Evolutionary conservation across 2,113 vertebrate genomes (phyloP).

Genomic region (Acanthochromis polyacanthus): DNA sequence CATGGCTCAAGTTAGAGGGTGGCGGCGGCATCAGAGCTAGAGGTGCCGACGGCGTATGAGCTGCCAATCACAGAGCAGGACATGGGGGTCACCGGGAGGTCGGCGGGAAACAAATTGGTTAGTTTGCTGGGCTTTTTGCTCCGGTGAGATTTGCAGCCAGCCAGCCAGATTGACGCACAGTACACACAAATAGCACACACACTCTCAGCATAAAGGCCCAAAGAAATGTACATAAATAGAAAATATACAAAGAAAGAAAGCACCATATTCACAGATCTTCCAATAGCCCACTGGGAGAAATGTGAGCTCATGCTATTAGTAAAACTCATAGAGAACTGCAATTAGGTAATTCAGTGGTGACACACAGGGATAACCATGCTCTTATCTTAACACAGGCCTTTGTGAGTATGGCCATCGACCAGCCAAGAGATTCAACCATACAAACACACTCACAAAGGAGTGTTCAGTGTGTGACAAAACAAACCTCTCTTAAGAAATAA

Average conservation of each 20-base stretch:
- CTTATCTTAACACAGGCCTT: constrained; percentile 67
- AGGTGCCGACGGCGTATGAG: constrained; percentile 86
- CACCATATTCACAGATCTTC: constrained; percentile 67
- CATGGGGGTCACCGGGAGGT: constrained; percentile 57
- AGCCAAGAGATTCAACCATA: constrained; percentile 33
- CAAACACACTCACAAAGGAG: constrained; percentile 49
- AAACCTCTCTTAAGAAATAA: constrained; percentile 52
- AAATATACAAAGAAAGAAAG: constrained; percentile 24
- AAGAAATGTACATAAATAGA: constrained; percentile 45
- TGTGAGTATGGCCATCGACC: constrained; percentile 68
- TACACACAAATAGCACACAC: constrained; percentile 26
- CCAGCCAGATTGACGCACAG: constrained; percentile 25
- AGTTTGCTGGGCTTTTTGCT: constrained; percentile 46
- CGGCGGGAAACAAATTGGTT: constrained; percentile 45
- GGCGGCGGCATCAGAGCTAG: constrained; percentile 88
- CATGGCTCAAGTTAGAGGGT: constrained; percentile 84
- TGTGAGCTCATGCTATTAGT: constrained; percentile 75
- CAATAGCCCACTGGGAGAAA: constrained; percentile 43
- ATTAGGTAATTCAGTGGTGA: constrained; percentile 63
- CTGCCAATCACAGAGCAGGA: constrained; percentile 81
- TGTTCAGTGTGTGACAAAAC: constrained; percentile 49
- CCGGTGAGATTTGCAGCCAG: constrained; percentile 35
- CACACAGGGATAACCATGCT: constrained; percentile 66
- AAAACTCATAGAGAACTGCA: constrained; percentile 48
- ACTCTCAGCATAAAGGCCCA: constrained; percentile 18